These are phyloP conservation scores for Parasteatoda tepidariorum DNA, from an alignment of 1,140 invertebrate genomes.

Conservation along the genomic window DNA sequence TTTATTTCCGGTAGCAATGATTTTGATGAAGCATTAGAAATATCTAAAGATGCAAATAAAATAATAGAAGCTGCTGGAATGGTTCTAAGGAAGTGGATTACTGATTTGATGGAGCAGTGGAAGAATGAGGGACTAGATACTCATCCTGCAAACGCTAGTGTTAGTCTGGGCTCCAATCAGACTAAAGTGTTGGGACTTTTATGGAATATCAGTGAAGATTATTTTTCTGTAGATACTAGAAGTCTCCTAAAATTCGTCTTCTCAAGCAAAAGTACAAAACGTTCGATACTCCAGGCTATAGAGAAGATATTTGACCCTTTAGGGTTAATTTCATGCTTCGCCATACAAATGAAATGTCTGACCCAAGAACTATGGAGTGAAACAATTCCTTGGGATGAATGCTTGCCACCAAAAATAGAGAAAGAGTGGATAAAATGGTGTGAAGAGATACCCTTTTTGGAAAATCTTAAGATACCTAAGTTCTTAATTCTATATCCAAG, in stretches of 20 bases:
- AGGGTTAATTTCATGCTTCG: constrained; percentile 32
- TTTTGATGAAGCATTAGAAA: constrained; percentile 11
- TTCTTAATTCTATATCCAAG: not conserved
- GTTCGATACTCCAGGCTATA: constrained; percentile 13
- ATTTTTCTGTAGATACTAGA: not conserved
- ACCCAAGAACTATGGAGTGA: constrained; percentile 44
- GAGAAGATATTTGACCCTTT: constrained; percentile 36
- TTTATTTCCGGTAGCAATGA: not conserved
- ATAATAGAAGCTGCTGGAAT: constrained; percentile 13
- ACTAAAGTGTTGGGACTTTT: constrained; percentile 25
- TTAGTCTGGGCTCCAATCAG: not conserved
- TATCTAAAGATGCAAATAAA: not conserved
- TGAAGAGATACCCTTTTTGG: not conserved
- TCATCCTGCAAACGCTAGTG: not conserved
- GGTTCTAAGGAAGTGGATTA: not conserved
- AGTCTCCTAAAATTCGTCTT: not conserved
- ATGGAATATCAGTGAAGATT: constrained; percentile 1
- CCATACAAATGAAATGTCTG: constrained; percentile 16
- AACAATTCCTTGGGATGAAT: constrained; percentile 44
- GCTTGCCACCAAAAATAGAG: not conserved
- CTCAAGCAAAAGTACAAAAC: constrained; percentile 8
- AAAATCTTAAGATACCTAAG: not conserved
- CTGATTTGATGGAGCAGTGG: not conserved
- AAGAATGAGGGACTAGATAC: not conserved
- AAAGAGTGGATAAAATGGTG: constrained; percentile 20